Evolutionary conservation across 2,797 vertebrate genomes (phyloP).

Genomic region (Platyrinchus mystaceus): DNA sequence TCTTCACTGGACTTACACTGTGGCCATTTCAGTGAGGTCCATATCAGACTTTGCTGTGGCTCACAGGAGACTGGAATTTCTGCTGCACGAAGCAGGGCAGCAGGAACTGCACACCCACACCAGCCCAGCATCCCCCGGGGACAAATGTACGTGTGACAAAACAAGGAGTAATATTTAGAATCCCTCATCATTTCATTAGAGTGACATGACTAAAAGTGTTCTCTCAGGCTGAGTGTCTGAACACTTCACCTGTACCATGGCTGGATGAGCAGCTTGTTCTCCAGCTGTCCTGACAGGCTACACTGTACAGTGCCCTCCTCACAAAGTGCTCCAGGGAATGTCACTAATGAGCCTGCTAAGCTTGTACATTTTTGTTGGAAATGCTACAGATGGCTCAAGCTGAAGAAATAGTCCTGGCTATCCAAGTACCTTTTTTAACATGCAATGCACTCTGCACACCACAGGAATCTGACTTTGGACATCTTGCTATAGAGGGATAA

Average conservation of each 20-base stretch:
- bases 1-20: neutral
- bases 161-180: neutral
- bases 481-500: neutral
- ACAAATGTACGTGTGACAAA: accelerated
- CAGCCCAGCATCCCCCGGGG: neutral
- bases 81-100: neutral
- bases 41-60: neutral
- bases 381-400: neutral
- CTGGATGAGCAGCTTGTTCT: neutral
- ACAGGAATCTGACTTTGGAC: neutral
- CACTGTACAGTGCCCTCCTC: neutral
- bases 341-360: neutral
- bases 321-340: neutral
- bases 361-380: neutral
- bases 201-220: neutral
- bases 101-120: neutral
- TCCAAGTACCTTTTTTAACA: neutral
- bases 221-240: neutral
- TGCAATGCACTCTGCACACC: accelerated
- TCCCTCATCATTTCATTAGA: neutral
- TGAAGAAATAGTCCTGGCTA: neutral
- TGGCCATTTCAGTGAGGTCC: neutral
- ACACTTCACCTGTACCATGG: neutral
- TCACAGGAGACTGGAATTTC: neutral
- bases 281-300: neutral